Conservation (phyloP, 2,113 vertebrate species). For the Platichthys flesus region DNA sequence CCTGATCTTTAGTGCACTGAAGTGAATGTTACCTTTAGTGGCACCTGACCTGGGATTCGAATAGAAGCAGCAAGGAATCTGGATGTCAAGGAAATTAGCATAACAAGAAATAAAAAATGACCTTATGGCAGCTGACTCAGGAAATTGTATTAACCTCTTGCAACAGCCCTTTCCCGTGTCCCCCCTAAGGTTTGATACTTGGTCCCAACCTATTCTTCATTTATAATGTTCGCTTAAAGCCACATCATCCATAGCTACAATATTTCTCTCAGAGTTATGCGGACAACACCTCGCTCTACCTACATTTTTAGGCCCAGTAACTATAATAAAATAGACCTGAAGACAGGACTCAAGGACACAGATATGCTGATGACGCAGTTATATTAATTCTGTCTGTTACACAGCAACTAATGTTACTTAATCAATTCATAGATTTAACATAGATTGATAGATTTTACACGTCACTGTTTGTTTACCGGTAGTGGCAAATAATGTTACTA, state of each 20-base stretch:
- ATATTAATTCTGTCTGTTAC: too few relatives aligned
- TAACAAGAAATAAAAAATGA: slow-evolving; percentile 20
- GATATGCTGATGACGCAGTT: too few relatives aligned
- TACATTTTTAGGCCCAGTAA: not conserved
- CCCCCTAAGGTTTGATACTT: not conserved
- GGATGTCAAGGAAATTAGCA: slow-evolving; percentile 26
- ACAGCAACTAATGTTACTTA: too few relatives aligned
- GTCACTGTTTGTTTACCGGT: too few relatives aligned
- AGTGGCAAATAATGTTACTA: not conserved
- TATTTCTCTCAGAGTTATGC: slow-evolving; percentile 15
- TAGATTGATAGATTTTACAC: too few relatives aligned
- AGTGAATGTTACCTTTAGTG: not conserved
- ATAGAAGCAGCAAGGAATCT: not conserved
- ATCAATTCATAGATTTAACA: too few relatives aligned
- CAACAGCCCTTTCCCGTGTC: not conserved
- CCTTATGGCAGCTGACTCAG: slow-evolving; percentile 35
- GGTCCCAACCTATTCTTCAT: not conserved
- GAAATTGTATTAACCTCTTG: not conserved
- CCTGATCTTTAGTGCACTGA: not conserved
- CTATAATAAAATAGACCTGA: slow-evolving; percentile 2
- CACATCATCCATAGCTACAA: not conserved
- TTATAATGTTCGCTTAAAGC: not conserved
- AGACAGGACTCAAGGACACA: not conserved
- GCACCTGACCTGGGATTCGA: not conserved
- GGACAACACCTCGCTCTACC: slow-evolving; percentile 7